These are phyloP conservation scores for Camponotus vicinus DNA, from an alignment of 1,140 invertebrate species.

Conservation along the genomic window DNA sequence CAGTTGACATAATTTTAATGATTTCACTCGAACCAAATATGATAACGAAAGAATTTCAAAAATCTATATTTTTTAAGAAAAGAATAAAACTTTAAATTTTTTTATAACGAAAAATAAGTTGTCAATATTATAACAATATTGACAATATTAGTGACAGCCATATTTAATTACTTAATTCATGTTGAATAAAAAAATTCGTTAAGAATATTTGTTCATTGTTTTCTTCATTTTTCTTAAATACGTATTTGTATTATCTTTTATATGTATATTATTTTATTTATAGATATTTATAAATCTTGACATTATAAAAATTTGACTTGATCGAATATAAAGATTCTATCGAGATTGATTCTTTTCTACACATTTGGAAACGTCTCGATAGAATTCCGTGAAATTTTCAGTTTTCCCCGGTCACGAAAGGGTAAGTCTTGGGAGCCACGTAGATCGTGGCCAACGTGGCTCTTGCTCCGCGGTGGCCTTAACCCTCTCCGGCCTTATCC, in stretches of 20 bases:
- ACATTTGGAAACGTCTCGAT: neutral
- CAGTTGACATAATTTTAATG: neutral
- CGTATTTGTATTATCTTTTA: too few relatives aligned
- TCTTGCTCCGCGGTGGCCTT: conserved; percentile 40
- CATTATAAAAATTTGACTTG: neutral
- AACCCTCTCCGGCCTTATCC: conserved; percentile 37
- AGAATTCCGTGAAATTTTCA: conserved; percentile 31
- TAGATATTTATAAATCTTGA: neutral
- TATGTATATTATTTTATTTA: too few relatives aligned
- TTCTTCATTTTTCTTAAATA: too few relatives aligned
- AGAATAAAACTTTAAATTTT: neutral
- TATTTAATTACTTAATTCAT: too few relatives aligned
- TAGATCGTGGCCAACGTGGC: conserved; percentile 31
- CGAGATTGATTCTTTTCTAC: neutral
- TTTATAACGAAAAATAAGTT: neutral
- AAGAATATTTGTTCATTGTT: too few relatives aligned
- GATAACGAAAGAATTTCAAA: neutral
- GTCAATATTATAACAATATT: too few relatives aligned
- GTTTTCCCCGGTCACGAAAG: neutral
- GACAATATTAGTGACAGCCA: too few relatives aligned
- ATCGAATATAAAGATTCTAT: neutral
- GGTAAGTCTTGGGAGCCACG: neutral
- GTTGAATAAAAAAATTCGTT: too few relatives aligned
- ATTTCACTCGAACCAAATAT: too few relatives aligned
- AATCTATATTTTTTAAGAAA: neutral